These are phyloP conservation scores for Phaonia tiefii DNA, from an alignment of 2,888 invertebrate genomes.

Conservation along the genomic window DNA sequence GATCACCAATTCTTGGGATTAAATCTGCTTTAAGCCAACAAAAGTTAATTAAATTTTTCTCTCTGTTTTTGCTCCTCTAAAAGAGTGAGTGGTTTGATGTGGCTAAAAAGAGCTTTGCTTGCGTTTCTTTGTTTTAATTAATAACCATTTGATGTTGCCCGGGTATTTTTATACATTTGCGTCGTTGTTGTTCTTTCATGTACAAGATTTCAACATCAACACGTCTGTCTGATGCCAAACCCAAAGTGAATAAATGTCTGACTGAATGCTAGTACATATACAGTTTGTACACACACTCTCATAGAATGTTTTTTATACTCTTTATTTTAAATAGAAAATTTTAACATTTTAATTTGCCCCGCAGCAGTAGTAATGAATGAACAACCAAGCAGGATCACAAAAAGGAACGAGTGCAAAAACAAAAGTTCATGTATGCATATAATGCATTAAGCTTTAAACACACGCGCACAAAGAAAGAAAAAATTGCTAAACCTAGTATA, in stretches of 20 bases:
- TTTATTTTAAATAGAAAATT: conserved; percentile 68
- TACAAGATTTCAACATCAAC: conserved; percentile 73
- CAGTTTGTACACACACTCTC: conserved; percentile 26
- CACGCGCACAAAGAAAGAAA: conserved; percentile 7
- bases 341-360: conserved; percentile 76
- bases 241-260: conserved; percentile 2
- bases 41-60: conserved; percentile 68
- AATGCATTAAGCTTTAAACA: conserved; percentile 65
- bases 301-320: conserved; percentile 30
- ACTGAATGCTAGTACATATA: conserved; percentile 1
- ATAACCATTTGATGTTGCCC: conserved; percentile 67
- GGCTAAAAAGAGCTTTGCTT: conserved; percentile 45
- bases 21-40: conserved; percentile 2
- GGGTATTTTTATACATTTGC: conserved; percentile 16
- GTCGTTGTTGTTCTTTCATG: conserved; percentile 42
- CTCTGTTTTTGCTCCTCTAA: conserved; percentile 3
- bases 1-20: not conserved
- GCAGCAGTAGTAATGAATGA: conserved; percentile 40
- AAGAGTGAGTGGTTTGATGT: too few species aligned
- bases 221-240: conserved; percentile 44
- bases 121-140: conserved; percentile 68
- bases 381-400: conserved; percentile 1
- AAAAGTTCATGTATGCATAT: conserved; percentile 62
- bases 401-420: not conserved
- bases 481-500: not conserved